Conservation (phyloP, 1,140 invertebrate genomes). For the Halesus radiatus region DNA sequence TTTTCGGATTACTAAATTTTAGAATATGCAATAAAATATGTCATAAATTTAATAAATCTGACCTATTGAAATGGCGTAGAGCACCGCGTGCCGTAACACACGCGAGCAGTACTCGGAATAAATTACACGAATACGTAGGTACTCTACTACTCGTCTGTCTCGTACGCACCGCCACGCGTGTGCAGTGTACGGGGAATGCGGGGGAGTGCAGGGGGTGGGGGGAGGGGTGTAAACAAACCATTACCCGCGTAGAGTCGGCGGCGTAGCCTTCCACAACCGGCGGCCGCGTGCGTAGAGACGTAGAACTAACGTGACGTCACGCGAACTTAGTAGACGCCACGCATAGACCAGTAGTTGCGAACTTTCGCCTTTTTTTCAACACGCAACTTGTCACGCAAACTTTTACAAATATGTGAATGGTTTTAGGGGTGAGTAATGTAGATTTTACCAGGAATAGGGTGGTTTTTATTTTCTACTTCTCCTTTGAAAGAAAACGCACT, state of each 20-base stretch:
- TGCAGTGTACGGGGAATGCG: slow-evolving; percentile 17
- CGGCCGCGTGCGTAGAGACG: slow-evolving; percentile 48
- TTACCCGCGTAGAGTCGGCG: slow-evolving; percentile 37
- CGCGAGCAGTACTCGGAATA: too few relatives aligned
- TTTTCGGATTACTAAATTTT: too few relatives aligned
- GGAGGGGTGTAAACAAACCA: slow-evolving; percentile 52
- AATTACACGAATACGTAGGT: not conserved
- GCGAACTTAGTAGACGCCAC: slow-evolving; percentile 31
- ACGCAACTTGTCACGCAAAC: too few relatives aligned
- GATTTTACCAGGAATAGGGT: too few relatives aligned
- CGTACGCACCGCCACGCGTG: slow-evolving; percentile 33
- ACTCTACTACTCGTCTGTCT: not conserved
- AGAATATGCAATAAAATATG: too few relatives aligned
- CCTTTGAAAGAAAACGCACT: too few relatives aligned
- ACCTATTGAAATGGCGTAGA: not conserved
- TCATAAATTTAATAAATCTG: not conserved
- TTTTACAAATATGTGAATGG: too few relatives aligned
- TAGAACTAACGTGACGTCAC: slow-evolving; percentile 37
- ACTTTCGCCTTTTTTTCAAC: too few relatives aligned
- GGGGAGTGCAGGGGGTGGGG: not conserved
- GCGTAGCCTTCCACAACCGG: slow-evolving; percentile 45
- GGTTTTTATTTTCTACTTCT: too few relatives aligned
- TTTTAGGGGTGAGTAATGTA: too few relatives aligned
- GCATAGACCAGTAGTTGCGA: not conserved
- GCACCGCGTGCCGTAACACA: not conserved